Evolutionary conservation across 2,113 vertebrate species (phyloP).

Genomic region (Planiliza haematocheilus): DNA sequence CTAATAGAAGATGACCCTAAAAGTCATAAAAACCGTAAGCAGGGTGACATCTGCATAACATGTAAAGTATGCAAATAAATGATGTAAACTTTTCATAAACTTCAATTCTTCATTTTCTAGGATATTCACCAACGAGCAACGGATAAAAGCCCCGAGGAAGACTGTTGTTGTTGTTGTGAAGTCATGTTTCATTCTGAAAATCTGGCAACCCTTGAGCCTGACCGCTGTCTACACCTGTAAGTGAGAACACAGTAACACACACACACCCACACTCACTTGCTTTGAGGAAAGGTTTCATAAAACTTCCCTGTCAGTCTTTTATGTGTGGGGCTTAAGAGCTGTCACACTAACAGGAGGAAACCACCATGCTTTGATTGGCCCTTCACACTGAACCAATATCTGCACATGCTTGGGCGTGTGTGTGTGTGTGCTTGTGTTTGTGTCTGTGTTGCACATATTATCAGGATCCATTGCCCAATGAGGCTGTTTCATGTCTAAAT

Average conservation of each 20-base stretch:
- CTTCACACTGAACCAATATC: conserved; percentile 42
- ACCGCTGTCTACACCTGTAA: conserved; percentile 64
- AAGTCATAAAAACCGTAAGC: too few relatives aligned
- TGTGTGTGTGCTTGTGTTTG: conserved; percentile 20
- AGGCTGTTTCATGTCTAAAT: conserved; percentile 14
- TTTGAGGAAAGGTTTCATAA: conserved; percentile 66
- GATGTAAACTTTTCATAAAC: neutral
- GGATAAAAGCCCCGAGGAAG: conserved; percentile 45
- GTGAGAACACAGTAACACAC: conserved; percentile 41
- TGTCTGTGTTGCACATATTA: conserved; percentile 4
- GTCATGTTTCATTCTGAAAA: conserved; percentile 60
- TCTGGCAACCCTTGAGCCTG: conserved; percentile 47
- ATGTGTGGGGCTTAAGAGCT: conserved; percentile 74
- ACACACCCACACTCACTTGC: conserved; percentile 20
- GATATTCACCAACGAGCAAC: conserved; percentile 28
- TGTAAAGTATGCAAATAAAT: neutral
- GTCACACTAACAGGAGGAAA: conserved; percentile 67
- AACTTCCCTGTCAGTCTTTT: conserved; percentile 73
- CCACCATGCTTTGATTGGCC: conserved; percentile 64
- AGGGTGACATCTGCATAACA: neutral
- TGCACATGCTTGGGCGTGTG: conserved; percentile 55
- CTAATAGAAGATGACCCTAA: neutral
- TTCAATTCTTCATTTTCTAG: conserved; percentile 18
- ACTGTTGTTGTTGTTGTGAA: conserved; percentile 53
- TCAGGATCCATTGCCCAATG: conserved; percentile 32